These are phyloP conservation scores for Alectoris magna DNA, from an alignment of 2,797 vertebrate species.

Conservation along the genomic window DNA sequence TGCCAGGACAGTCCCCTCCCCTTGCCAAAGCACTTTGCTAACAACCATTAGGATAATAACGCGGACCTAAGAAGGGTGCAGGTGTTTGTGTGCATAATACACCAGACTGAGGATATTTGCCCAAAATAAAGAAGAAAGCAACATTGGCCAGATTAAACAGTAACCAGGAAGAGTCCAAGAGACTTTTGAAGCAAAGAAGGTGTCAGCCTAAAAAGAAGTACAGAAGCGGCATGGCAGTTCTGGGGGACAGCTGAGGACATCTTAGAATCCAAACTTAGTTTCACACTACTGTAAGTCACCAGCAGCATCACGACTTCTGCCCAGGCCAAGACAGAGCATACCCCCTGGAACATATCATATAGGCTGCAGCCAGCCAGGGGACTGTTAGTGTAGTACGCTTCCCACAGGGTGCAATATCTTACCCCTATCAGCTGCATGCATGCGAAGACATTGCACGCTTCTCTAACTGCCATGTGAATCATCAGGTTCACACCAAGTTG, in stretches of 20 bases:
- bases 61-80: too few species aligned
- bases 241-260: neutral
- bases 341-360: fast-evolving
- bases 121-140: neutral
- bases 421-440: neutral
- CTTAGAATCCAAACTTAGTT: neutral
- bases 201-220: neutral
- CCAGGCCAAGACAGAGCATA: neutral
- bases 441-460: fast-evolving
- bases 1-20: neutral
- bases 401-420: neutral
- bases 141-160: neutral
- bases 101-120: neutral
- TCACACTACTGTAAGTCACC: neutral
- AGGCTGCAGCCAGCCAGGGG: neutral
- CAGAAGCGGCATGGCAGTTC: neutral
- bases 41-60: neutral
- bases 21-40: neutral
- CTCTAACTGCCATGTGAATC: neutral
- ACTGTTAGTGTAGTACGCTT: neutral
- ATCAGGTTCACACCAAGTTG: fast-evolving
- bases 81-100: fast-evolving
- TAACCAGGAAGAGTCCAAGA: neutral
- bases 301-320: neutral
- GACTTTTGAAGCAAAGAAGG: neutral